Evolutionary conservation across 1,140 invertebrate species (phyloP).

Genomic region (Gryon sp.): DNA sequence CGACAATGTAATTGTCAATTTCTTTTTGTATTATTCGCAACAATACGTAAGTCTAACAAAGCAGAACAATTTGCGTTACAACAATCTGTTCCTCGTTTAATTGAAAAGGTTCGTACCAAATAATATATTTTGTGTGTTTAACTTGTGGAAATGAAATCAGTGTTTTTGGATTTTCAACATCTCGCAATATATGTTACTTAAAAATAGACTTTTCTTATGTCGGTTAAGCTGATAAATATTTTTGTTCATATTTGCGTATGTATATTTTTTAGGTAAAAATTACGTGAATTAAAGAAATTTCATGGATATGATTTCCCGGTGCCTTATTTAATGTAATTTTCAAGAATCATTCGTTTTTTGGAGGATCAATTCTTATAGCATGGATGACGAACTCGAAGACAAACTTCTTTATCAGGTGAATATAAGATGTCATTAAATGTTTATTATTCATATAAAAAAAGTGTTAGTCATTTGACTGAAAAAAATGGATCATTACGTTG

Average conservation of each 20-base stretch:
- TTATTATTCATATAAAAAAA: no score
- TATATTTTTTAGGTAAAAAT: background rate
- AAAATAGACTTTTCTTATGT: conserved; percentile 6
- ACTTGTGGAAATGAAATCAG: background rate
- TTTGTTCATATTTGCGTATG: no score
- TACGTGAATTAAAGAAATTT: background rate
- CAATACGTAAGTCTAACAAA: background rate
- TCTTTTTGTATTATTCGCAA: no score
- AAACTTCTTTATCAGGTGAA: conserved; percentile 87
- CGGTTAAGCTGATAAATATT: background rate
- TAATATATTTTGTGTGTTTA: background rate
- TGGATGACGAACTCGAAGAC: conserved; percentile 94
- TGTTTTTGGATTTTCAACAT: background rate
- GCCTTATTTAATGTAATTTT: conserved; percentile 26
- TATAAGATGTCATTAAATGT: no score
- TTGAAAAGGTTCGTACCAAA: no score
- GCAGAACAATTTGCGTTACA: no score
- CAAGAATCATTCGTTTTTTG: background rate
- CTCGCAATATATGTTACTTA: no score
- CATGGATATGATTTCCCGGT: conserved; percentile 10
- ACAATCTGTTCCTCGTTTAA: no score
- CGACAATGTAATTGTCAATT: conserved; percentile 25
- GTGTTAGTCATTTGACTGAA: no score
- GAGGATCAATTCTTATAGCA: conserved; percentile 72
- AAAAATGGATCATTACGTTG: no score